These are phyloP conservation scores for Dendronephthya gigantea DNA, from an alignment of 64 coral and sea anemone species.

Conservation along the genomic window DNA sequence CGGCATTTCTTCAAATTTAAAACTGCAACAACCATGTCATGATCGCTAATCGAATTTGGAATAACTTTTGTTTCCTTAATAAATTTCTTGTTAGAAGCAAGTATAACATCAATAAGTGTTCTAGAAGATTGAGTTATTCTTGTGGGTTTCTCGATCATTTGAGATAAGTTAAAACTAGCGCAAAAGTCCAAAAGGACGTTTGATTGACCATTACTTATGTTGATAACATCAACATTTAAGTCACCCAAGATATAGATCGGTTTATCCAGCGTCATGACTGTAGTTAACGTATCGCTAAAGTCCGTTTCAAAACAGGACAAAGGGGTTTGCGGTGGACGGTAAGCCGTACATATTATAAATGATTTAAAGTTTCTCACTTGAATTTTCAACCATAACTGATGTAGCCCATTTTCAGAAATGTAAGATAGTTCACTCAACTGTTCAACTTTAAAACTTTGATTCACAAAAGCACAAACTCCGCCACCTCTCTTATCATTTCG, in stretches of 20 bases:
- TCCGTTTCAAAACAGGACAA: constrained; percentile 33
- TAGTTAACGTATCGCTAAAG: constrained; percentile 9
- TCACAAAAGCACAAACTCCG: constrained; percentile 28
- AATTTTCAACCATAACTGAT: constrained; percentile 22
- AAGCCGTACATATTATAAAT: constrained; percentile 30
- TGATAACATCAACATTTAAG: constrained; percentile 30
- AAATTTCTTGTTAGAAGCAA: constrained; percentile 33
- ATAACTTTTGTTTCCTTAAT: constrained; percentile 36
- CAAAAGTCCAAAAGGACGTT: constrained; percentile 26
- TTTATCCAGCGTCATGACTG: constrained; percentile 17
- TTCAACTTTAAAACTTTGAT: constrained; percentile 1
- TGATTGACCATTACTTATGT: constrained; percentile 4
- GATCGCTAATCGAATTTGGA: constrained; percentile 35
- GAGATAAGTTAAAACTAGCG: constrained; percentile 23
- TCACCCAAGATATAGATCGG: constrained; percentile 37
- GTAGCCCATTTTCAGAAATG: background rate
- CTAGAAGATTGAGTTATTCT: constrained; percentile 38
- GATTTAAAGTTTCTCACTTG: constrained; percentile 21
- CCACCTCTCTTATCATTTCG: background rate
- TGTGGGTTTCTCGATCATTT: constrained; percentile 35
- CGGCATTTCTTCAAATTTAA: constrained; percentile 42
- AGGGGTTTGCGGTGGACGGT: background rate
- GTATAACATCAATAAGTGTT: constrained; percentile 33
- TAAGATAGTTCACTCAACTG: background rate
- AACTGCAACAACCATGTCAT: constrained; percentile 21